These are phyloP conservation scores for Psittacus erithacus DNA, from an alignment of 2,113 vertebrate species.

Conservation along the genomic window DNA sequence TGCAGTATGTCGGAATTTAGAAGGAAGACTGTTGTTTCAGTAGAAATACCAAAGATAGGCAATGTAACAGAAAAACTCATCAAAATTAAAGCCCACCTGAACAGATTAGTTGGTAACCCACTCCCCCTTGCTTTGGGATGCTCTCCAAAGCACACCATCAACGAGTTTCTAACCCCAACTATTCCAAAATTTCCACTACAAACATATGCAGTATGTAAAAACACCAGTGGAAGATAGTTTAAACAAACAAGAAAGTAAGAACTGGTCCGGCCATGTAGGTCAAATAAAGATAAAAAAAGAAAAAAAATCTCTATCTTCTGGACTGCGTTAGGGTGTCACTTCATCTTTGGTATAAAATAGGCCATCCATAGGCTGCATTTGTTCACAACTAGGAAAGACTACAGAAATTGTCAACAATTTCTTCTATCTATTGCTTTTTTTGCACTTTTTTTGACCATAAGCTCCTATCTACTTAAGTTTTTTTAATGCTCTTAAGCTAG, in stretches of 20 bases:
- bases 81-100: conserved; percentile 48
- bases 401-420: conserved; percentile 99
- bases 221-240: conserved; percentile 87
- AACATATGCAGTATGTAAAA: conserved; percentile 74
- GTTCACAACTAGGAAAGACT: conserved; percentile 98
- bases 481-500: conserved; percentile 83
- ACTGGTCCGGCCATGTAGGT: conserved; percentile 94
- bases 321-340: conserved; percentile 88
- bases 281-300: conserved; percentile 84
- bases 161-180: conserved; percentile 59
- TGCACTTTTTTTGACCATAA: conserved; percentile 89
- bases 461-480: conserved; percentile 91
- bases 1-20: conserved; percentile 38
- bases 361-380: conserved; percentile 97
- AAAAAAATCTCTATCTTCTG: conserved; percentile 78
- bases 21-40: conserved; percentile 75
- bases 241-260: conserved; percentile 83
- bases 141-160: conserved; percentile 43
- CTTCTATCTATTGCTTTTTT: conserved; percentile 98
- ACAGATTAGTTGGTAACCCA: conserved; percentile 27
- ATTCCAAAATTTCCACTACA: conserved; percentile 48
- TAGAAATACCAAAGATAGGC: conserved; percentile 60
- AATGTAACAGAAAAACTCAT: conserved; percentile 56
- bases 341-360: conserved; percentile 99
- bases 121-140: conserved; percentile 10